Evolutionary conservation across 1,140 invertebrate genomes (phyloP), one percentile per base, ranked within the genome.

Genomic region (Whitmania pigra): DNA sequence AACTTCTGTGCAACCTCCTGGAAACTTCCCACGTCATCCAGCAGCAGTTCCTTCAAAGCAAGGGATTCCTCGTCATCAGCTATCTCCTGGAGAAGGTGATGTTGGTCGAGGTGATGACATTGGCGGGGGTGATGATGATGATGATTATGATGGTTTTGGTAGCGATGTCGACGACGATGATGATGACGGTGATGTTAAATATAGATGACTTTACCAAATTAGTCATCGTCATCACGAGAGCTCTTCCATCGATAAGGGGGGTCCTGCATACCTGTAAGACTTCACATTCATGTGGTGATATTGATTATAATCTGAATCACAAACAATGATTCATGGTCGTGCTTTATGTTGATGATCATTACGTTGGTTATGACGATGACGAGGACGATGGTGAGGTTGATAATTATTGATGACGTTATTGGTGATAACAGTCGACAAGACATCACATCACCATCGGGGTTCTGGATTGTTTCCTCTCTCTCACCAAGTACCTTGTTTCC

Each of bases 1-100:
- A 92, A 72, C 94, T 99, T 83, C 92, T 99, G 75, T 96, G 94
- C 83, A 94, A 97, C 78, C 85, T 99, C 77, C 89, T 99, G 71
- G 93, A 97, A 80, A 93, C 90, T 67, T 98, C 94, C 74, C 88
- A 91, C 78, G 97, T 92, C 20, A 93, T 98, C 72, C 96, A 98
- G 80, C 95, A 98, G 80, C 96, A 99, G 79, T 94, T 99, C 89
- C 90, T 97, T 80, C 95, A 97, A 83, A 96, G 93, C 79, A 84
- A 94, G 77, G 95, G 95, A 57, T 98, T 99, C 83, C 86, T 99
- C 75, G 94, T 99, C 60, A 97, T 99, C 80, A 95, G 94, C 75
- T 94, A 93, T 81, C 91, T 97, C 86, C 86, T 99, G 73, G 93
- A 96, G 80, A 88, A 93, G 78, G 84, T 84, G 69, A 25, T 67